These are phyloP conservation scores for Drosophila fulvimacula DNA, from an alignment of 2,888 invertebrate species.

Conservation along the genomic window DNA sequence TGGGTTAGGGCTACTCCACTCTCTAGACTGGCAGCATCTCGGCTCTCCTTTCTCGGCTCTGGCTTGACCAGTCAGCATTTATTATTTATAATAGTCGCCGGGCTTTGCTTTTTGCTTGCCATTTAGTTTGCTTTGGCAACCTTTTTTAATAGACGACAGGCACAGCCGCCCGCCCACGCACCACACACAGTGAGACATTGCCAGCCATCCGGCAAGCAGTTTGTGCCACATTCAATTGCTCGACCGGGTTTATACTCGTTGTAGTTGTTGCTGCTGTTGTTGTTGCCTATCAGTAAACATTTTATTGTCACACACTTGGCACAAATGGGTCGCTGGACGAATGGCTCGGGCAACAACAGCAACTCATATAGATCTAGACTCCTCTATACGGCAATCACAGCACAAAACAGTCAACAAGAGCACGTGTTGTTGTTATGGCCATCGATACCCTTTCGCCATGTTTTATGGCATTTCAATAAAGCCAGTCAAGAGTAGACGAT, in stretches of 20 bases:
- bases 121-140: constrained; percentile 66
- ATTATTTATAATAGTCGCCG: constrained; percentile 78
- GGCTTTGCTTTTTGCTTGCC: constrained; percentile 69
- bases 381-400: constrained; percentile 70
- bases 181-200: constrained; percentile 37
- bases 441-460: constrained; percentile 46
- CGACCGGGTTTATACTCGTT: constrained; percentile 34
- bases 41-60: constrained; percentile 20
- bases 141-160: constrained; percentile 76
- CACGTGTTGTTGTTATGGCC: constrained; percentile 54
- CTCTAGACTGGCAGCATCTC: constrained; percentile 10
- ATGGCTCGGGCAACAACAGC: constrained; percentile 9
- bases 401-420: constrained; percentile 68
- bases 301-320: constrained; percentile 81
- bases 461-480: constrained; percentile 33
- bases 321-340: constrained; percentile 67
- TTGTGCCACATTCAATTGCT: constrained; percentile 78
- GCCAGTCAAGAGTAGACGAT: neutral
- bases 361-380: constrained; percentile 63
- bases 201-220: constrained; percentile 58
- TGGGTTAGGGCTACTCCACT: constrained; percentile 3
- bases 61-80: constrained; percentile 80
- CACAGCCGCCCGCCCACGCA: constrained; percentile 13
- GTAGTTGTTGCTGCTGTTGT: constrained; percentile 36
- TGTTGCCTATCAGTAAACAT: constrained; percentile 74